Conservation (phyloP, 1,140 invertebrate species). For the Drosophila arawakana region DNA sequence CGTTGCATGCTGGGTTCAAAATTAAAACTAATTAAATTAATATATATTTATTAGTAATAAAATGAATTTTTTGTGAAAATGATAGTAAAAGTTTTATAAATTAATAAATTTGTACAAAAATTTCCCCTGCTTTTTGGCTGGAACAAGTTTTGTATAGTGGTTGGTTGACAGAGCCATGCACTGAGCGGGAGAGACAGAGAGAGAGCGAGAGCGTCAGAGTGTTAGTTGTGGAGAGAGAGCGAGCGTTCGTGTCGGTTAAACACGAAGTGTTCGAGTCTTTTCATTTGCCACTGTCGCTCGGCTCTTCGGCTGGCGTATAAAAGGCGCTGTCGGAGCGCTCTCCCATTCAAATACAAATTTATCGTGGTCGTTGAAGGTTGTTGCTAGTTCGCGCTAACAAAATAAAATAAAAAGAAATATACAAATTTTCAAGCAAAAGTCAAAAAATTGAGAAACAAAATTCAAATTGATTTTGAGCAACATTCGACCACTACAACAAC, state of each 20-base stretch:
- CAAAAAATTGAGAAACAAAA: slow-evolving; percentile 40
- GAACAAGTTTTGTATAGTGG: slow-evolving; percentile 44
- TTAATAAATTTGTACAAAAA: background rate
- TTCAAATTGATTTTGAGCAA: slow-evolving; percentile 56
- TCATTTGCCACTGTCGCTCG: slow-evolving; percentile 32
- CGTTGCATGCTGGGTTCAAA: slow-evolving; percentile 2
- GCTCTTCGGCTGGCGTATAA: slow-evolving; percentile 29
- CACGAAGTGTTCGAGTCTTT: slow-evolving; percentile 35
- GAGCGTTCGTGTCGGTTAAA: slow-evolving; percentile 1
- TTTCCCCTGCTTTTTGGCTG: slow-evolving; percentile 33
- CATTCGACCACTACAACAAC: slow-evolving; percentile 24
- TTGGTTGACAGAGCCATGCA: slow-evolving; percentile 8
- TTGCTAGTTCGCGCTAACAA: slow-evolving; percentile 45
- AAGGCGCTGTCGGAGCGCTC: slow-evolving; percentile 32
- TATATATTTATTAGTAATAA: background rate
- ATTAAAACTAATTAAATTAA: background rate
- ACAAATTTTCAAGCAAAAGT: slow-evolving; percentile 7
- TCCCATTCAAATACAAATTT: slow-evolving; percentile 44
- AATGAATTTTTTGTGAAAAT: background rate
- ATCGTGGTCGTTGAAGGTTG: slow-evolving; percentile 59
- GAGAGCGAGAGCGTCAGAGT: slow-evolving; percentile 10
- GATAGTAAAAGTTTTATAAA: background rate
- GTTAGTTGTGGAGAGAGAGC: slow-evolving; percentile 5
- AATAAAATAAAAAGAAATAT: slow-evolving; percentile 28
- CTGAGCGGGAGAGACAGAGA: slow-evolving; percentile 2